phyloP scores from a whole-genome alignment of 2,113 vertebrate species.

The Elanoides forficatus region DNA sequence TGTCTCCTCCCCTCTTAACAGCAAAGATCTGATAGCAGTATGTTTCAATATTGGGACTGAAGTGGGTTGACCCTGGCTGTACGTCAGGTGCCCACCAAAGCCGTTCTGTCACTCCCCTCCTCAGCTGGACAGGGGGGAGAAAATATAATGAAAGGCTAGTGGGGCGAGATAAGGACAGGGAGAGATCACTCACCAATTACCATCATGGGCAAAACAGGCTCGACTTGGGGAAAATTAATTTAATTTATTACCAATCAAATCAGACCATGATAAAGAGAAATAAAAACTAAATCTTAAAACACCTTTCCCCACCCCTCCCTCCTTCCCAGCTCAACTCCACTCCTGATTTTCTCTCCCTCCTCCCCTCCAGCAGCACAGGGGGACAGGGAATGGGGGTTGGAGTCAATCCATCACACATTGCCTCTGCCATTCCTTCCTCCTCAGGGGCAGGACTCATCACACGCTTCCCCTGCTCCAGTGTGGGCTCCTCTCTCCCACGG shows the following conservation, averaged over 20 bases:
- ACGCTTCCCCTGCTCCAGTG: neutral
- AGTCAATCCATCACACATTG: neutral
- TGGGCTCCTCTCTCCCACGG: neutral
- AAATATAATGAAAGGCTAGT: neutral
- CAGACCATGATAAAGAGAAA: neutral
- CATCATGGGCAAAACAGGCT: too few species aligned
- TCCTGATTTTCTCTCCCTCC: neutral
- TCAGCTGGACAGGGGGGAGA: neutral
- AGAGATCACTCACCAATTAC: too few species aligned
- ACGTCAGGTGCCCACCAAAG: neutral
- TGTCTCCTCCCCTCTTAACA: neutral
- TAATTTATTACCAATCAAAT: neutral
- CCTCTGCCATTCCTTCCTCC: neutral
- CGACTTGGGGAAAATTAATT: neutral
- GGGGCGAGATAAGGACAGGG: too few species aligned
- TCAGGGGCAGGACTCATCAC: neutral
- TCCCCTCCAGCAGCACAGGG: too few species aligned
- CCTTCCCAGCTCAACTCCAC: neutral
- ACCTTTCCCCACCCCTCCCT: neutral
- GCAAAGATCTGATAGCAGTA: accelerated
- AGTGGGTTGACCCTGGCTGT: neutral
- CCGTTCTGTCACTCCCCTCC: neutral
- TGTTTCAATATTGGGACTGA: neutral
- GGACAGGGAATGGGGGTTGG: neutral
- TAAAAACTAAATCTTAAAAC: neutral